Percentiles rank a stretch among this genome's conserved stretches.
These are phyloP conservation scores for Thymelicus sylvestris DNA, from an alignment of 2,888 invertebrate genomes.

Conservation along the genomic window DNA sequence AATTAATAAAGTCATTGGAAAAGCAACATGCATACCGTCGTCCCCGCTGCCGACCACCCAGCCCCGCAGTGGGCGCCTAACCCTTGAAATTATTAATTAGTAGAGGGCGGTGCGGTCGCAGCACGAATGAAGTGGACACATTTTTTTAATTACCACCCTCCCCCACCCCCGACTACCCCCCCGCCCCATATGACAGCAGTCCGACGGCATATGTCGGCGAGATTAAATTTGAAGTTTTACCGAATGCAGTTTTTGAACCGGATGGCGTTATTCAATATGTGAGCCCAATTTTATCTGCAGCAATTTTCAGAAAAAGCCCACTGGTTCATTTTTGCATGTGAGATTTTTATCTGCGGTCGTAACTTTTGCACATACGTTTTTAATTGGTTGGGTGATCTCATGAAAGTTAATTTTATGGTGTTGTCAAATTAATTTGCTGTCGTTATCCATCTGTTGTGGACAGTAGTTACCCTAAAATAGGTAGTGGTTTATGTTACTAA, in stretches of 20 bases:
- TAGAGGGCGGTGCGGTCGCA: slow-evolving; percentile 60
- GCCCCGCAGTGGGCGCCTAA: slow-evolving; percentile 37
- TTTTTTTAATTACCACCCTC: slow-evolving; percentile 78
- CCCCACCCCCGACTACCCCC: slow-evolving; percentile 45
- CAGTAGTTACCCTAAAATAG: no score
- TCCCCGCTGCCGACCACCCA: slow-evolving; percentile 46
- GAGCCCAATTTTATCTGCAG: slow-evolving; percentile 35
- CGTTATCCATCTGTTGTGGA: no score
- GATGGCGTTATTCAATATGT: slow-evolving; percentile 35
- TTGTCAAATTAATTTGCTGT: background rate
- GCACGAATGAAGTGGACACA: slow-evolving; percentile 79
- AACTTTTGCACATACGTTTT: slow-evolving; percentile 29
- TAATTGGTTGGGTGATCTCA: slow-evolving; percentile 26
- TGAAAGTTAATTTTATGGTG: background rate
- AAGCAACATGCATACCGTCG: background rate
- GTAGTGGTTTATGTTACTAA: no score
- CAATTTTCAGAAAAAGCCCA: slow-evolving; percentile 31
- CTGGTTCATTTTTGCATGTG: slow-evolving; percentile 23
- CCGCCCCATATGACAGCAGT: slow-evolving; percentile 40
- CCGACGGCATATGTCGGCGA: slow-evolving; percentile 73
- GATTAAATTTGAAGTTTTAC: slow-evolving; percentile 78
- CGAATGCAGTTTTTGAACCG: slow-evolving; percentile 63
- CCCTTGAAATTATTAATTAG: slow-evolving; percentile 70
- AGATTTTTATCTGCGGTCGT: slow-evolving; percentile 34
- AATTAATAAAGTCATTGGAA: background rate